Evolutionary conservation across 1,140 invertebrate species (phyloP), one percentile per base, ranked within the genome.

Genomic region (Caerostris darwini): DNA sequence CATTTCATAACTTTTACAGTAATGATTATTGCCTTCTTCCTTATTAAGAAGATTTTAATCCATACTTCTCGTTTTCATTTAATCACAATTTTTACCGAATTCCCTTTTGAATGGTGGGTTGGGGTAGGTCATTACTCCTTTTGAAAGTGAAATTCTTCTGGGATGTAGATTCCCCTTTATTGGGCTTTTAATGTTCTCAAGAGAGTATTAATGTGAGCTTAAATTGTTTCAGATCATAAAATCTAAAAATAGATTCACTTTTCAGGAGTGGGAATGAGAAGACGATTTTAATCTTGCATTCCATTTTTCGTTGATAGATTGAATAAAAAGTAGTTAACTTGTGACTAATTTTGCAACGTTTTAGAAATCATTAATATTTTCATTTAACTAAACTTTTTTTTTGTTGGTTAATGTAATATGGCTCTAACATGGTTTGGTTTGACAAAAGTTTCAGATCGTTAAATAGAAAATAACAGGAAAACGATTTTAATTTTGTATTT

Each of bases 31-130:
- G 34, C 71, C 34, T 77, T 50, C 10, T 7, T 53, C 53, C 34
- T 77, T 77, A 77, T 50, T 53, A 77, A 77, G 19, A 77, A 77
- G 71, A 50, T 77, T 77, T 77, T 77, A 77, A 77, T 77, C 71
- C 71, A 77, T 77, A 34, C 4, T 5, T 77, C 71, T 53, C 71
- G 34, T 50, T 4, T 77, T 50, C 71, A 53, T 77, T 77, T 77
- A 77, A 77, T 77, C 71, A 77, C 53, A 53, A 77, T 77, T 77
- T 77, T 77, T 77, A 34, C 71, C 5, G 71, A 77, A 53, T 77
- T 77, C 71, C 34, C 71, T 2, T 77, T 77, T 77, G 71, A 77
- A 77, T 77, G 71, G 5, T 50, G 71, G 53, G 71, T 77, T 34
- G 7, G 5, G 3, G 34, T 5, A 50, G 71, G 53, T 77, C 50